phyloP scores from a whole-genome alignment of 2,113 vertebrate genomes.

The Onychostoma macrolepis region DNA sequence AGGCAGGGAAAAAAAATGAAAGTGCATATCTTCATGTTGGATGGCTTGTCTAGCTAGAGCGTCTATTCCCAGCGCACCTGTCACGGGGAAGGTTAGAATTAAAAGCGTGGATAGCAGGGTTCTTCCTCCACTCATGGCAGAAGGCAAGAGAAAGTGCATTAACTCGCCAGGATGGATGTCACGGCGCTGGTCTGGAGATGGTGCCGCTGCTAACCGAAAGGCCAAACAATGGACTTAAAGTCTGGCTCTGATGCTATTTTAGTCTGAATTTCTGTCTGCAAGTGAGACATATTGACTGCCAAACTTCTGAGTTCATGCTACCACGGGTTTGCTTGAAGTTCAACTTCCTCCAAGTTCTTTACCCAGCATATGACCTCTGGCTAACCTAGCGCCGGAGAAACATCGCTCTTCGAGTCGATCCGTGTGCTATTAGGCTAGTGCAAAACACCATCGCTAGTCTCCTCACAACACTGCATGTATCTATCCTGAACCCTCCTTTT shows the following conservation, averaged over 20 bases:
- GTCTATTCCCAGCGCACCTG: conserved; percentile 78
- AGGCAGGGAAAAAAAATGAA: conserved; percentile 66
- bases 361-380: conserved; percentile 36
- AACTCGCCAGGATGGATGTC: conserved; percentile 58
- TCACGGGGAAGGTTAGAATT: conserved; percentile 79
- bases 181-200: conserved; percentile 58
- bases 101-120: conserved; percentile 49
- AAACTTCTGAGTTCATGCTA: background rate
- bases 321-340: background rate
- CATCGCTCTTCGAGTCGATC: conserved; percentile 37
- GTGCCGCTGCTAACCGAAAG: conserved; percentile 62
- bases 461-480: conserved; percentile 62
- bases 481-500: conserved; percentile 78
- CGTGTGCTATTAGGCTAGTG: conserved; percentile 36
- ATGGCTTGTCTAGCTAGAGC: conserved; percentile 74
- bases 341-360: conserved; percentile 2
- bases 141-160: conserved; percentile 57
- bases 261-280: conserved; percentile 22
- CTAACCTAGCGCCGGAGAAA: conserved; percentile 49
- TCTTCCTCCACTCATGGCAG: conserved; percentile 53
- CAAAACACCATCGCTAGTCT: conserved; percentile 50
- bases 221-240: conserved; percentile 51
- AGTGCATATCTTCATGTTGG: conserved; percentile 79
- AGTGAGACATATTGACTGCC: conserved; percentile 29
- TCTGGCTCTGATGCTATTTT: conserved; percentile 8